Evolutionary conservation across 2,113 vertebrate genomes (phyloP), one percentile per base, ranked within the genome.

Genomic region (Phaethornis superciliosus): DNA sequence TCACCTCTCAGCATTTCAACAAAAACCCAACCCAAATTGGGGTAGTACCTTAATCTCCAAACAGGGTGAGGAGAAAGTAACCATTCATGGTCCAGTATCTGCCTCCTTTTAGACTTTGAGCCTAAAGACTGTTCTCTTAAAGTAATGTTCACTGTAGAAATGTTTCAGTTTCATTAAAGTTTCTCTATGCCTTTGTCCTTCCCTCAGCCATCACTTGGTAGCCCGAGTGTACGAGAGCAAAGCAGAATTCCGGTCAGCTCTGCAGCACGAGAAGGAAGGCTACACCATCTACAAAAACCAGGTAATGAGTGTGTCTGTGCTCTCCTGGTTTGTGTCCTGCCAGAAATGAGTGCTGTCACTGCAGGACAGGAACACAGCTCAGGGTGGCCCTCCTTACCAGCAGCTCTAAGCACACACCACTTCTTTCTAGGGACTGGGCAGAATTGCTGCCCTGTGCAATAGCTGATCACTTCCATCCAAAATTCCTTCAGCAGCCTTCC

Each of bases 201-300:
- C 62, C 79, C 70, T n/a, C 94, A 99, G 99, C 96, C 98, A 99
- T 96, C 99, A 99, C 98, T 97, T 99, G 70, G 99, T 99, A 11
- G 99, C 99, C 15, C 98, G 99, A 24, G 99, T 99, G 85, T 99
- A 99, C 2, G 99, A 99, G 96, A 99, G 99, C 97, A 99, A 99
- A 96, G 99, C 99, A 0, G 99, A 99, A 93, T 99, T 99, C 97
- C 99, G 99, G 70, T 99, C 99, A 0, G 99, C 99, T 15, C 98
- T 99, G 62, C 99, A 99, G 98, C 99, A 99, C 0, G 99, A 99
- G 97, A 99, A 99, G 94, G 99, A 99, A 89, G 99, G 99, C 27
- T 99, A 99, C 96, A 99, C 99, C 27, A 99, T 99, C 97, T 99
- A 99, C 96, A 99, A 99, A 97, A 99, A 99, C 85, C 99, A 99